Conservation (phyloP, 1,140 invertebrate genomes). For the Drosophila pseudoananassae region DNA sequence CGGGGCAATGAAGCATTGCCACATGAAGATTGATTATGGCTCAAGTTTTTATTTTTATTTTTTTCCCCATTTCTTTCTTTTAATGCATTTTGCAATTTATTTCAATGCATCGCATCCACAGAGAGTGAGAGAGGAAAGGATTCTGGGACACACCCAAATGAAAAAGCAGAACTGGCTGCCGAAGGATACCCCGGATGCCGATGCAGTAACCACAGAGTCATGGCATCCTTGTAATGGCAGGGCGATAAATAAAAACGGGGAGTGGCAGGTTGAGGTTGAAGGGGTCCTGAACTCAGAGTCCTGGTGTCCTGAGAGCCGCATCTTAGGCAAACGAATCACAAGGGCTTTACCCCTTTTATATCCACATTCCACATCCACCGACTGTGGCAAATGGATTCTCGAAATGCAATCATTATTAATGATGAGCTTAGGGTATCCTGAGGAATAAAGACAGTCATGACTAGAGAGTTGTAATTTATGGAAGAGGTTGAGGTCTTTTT, state of each 20-base stretch:
- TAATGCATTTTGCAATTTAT: conserved; percentile 65
- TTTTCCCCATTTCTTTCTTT: conserved; percentile 38
- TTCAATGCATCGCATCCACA: conserved; percentile 58
- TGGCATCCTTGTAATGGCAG: conserved; percentile 38
- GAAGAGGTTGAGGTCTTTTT: too few relatives aligned
- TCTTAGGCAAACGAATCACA: conserved; percentile 15
- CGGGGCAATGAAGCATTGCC: conserved; percentile 58
- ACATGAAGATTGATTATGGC: conserved; percentile 79
- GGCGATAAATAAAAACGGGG: conserved; percentile 26
- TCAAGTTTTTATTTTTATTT: conserved; percentile 47
- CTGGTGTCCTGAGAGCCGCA: too few relatives aligned
- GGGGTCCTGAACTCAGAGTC: conserved; percentile 14
- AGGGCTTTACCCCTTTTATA: background rate
- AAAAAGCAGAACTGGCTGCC: conserved; percentile 11
- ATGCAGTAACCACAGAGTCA: conserved; percentile 21
- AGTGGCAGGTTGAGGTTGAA: conserved; percentile 7
- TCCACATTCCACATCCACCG: conserved; percentile 5
- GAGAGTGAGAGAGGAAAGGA: conserved; percentile 38
- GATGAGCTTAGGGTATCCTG: conserved; percentile 7
- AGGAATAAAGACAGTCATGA: conserved; percentile 17
- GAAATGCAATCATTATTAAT: conserved; percentile 44
- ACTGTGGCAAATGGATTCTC: conserved; percentile 36
- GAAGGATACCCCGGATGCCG: conserved; percentile 7
- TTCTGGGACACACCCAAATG: conserved; percentile 49
- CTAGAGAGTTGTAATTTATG: background rate